Evolutionary conservation across 2,797 vertebrate species (phyloP).

Genomic region (Urocyon cinereoargenteus): DNA sequence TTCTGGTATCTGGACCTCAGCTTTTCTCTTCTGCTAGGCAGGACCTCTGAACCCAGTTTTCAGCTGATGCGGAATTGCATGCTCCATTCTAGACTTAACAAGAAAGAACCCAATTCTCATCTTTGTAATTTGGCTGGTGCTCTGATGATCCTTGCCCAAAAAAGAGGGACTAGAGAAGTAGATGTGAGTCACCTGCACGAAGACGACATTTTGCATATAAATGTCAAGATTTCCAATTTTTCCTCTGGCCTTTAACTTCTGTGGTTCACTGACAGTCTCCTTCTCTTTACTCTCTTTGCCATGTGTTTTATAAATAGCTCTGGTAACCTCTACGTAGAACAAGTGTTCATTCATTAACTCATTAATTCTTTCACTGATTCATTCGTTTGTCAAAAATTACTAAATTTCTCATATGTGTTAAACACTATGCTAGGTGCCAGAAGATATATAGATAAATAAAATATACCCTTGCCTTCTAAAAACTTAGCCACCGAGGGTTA

Average conservation of each 20-base stretch:
- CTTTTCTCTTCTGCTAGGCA: not conserved
- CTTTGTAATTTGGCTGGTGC: not conserved
- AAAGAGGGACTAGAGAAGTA: not conserved
- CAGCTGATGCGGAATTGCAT: not conserved
- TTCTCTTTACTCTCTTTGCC: not conserved
- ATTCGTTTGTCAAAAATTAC: not conserved
- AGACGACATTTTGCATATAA: not conserved
- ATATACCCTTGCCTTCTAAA: not conserved
- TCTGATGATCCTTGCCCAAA: not conserved
- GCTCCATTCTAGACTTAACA: not conserved
- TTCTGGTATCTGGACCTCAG: not conserved
- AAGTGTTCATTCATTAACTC: not conserved
- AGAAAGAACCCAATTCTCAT: not conserved
- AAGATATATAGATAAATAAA: not conserved
- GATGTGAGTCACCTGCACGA: not conserved
- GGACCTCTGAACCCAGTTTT: not conserved
- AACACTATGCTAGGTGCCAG: not conserved
- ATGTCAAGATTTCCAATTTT: slow-evolving; percentile 21
- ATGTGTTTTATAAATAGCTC: not conserved
- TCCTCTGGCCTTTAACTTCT: not conserved
- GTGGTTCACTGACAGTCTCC: not conserved
- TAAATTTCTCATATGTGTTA: not conserved
- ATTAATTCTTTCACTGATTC: not conserved
- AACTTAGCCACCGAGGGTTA: not conserved
- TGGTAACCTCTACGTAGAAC: not conserved